Base-by-base conservation (phyloP, 2,797 vertebrate species). In the Oryzias dopingdopingensis region DNA sequence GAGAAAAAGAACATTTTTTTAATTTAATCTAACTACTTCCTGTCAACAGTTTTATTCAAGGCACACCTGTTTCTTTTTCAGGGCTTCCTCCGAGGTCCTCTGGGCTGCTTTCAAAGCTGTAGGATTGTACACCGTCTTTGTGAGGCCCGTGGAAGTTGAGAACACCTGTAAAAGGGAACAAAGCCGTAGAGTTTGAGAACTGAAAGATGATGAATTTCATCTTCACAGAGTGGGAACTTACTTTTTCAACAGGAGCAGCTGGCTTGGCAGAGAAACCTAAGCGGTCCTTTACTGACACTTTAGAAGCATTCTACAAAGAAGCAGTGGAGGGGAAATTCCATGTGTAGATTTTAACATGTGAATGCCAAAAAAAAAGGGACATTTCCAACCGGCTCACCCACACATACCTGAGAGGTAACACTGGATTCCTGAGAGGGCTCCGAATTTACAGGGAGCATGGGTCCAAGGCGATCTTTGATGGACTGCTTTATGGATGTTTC, bases 121-220 rank as follows among this genome's bases (percentile, higher is more conserved):
- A 64, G 95, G 95, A 75, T 98, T 99, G 87, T 97, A 99, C 51
- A 99, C 96, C 0, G 97, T 99, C 91, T 99, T 99, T 59, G 96
- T 98, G 77, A 99, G 93, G 62, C 97, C 97, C 63, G 90, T 94
- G 65, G 95, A 96, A 47, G 95, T 97, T n/a, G 95, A 96, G 81
- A 96, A 95, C 57, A 98, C 96, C 97, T 99, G 45, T 29, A 58
- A 63, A 8, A 1, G 12, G 3, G 10, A 40, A 12, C 32, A 14
- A 52, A 8, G 46, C 13, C 2, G 24, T 4, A 6, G 15, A 4
- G 50, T 2, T 16, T 20, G 10, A 46, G 44, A 1, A 58, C 59
- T 23, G 23, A n/a, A 50, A 62, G 17, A 5, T 4, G n/a, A 40
- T 7, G 16, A 5, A 20, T 42, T 16, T 24, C 12, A 23, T 13